Base-by-base conservation (phyloP, 2,113 vertebrate species). In the Perca schrenkii region DNA sequence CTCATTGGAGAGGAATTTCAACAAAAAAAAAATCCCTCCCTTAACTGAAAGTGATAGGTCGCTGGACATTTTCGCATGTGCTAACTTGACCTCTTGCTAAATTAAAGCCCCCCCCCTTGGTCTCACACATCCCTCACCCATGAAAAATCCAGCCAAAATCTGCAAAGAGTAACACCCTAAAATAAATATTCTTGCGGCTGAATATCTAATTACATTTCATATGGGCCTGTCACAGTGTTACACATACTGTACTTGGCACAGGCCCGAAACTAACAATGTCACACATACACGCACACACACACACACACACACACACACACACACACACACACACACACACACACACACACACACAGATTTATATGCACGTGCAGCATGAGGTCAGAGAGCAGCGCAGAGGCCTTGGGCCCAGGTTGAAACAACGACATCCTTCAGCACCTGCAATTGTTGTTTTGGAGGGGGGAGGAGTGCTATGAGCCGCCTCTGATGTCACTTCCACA, bases 401-500 rank as follows among this genome's bases (percentile, higher is more conserved):
- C 89, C 86, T 86, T 87, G 74, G 77, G 66, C 58, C 17, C 79
- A 56, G 73, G 53, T 88, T 86, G 28, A 76, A 88, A 81, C 70
- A 69, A 31, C 62, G 0, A 88, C 73, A 83, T 91, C 91, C 84
- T 88, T 91, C 83, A 90, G 87, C 90, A 86, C 90, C 85, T 89
- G 77, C 72, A 3, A 82, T 88, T 93, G 88, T 90, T 92, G 83
- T 91, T 88, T 25, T 74, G 68, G 15, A 61, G 13, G 25, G 34
- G 4, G 71, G 36, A n/a, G 28, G 58, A 10, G 4, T 1, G 64
- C 84, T 31, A 43, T 16, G 36, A 46, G 75, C 71, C 52, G 46
- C 54, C 75, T 85, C 79, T 91, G 91, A 92, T 88, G 91, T 91
- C 88, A 93, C 88, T 90, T 91, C 85, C 88, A 71, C 36, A 5